phyloP scores from a whole-genome alignment of 1,140 invertebrate species.

The Augochlora pura region DNA sequence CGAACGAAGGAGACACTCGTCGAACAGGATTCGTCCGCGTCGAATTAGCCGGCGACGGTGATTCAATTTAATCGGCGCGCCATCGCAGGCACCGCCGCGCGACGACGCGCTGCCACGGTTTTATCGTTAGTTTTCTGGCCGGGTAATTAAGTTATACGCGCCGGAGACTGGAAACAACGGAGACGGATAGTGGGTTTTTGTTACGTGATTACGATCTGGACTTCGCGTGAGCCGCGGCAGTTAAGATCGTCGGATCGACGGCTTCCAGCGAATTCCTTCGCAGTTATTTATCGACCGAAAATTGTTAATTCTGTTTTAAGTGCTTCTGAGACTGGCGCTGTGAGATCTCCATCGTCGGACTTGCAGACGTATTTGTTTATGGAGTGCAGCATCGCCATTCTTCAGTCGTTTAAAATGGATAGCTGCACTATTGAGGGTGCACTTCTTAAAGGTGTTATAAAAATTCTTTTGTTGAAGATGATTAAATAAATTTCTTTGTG shows the following conservation, averaged over 20 bases:
- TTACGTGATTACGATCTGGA: constrained; percentile 12
- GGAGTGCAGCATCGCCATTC: no score
- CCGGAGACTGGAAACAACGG: background rate
- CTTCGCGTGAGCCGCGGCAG: background rate
- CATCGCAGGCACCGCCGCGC: no score
- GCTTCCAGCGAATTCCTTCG: background rate
- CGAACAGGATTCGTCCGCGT: constrained; percentile 22
- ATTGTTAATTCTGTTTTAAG: background rate
- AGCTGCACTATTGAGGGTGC: no score
- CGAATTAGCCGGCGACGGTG: constrained; percentile 16
- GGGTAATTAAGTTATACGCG: constrained; percentile 39
- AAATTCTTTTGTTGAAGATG: no score
- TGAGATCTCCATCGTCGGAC: no score
- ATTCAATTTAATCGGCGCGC: constrained; percentile 39
- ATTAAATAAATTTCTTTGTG: no score
- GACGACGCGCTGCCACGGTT: background rate
- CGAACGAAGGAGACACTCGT: constrained; percentile 13
- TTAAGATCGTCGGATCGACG: constrained; percentile 7
- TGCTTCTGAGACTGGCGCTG: no score
- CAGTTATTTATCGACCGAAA: background rate
- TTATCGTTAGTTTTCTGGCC: constrained; percentile 21
- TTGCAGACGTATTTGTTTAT: no score
- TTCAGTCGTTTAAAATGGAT: no score
- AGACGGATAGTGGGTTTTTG: constrained; percentile 13
- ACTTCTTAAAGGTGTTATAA: no score